Evolutionary conservation across 2,888 invertebrate genomes (phyloP).

Genomic region (Tuberolachnus salignus): DNA sequence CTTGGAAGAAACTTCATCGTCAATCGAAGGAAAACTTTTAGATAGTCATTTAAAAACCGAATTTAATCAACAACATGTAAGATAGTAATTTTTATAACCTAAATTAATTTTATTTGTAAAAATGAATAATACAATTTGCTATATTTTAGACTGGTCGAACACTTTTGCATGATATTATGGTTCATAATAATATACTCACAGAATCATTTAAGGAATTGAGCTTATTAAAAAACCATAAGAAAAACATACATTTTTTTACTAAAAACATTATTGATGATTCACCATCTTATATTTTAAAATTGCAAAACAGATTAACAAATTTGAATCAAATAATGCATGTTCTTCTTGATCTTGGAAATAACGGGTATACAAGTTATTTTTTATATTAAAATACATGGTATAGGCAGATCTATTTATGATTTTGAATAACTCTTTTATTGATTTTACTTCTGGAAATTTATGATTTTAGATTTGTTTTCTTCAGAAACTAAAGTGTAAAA

Average conservation of each 20-base stretch:
- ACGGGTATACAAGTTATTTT: conserved; percentile 12
- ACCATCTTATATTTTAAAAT: conserved; percentile 44
- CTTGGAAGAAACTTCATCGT: conserved; percentile 53
- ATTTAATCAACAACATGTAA: conserved; percentile 33
- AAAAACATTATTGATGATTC: conserved; percentile 37
- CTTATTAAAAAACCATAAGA: conserved; percentile 21
- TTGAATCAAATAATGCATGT: conserved; percentile 48
- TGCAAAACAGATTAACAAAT: conserved; percentile 49
- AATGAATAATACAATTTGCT: not conserved
- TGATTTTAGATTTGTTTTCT: no score
- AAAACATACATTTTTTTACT: conserved; percentile 26
- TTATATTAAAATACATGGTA: not conserved
- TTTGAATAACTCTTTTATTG: no score
- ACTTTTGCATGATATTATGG: conserved; percentile 29
- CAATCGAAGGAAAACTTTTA: conserved; percentile 48
- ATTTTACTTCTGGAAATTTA: no score
- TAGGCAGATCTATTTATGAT: no score
- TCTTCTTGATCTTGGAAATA: conserved; percentile 47
- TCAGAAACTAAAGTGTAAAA: no score
- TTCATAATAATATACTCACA: conserved; percentile 12
- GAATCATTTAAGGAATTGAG: conserved; percentile 44
- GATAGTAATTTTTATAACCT: not conserved
- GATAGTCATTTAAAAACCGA: conserved; percentile 47
- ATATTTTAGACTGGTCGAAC: conserved; percentile 34
- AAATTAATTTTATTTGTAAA: not conserved